Evolutionary conservation across 1,140 invertebrate genomes (phyloP).

Genomic region (Drosophila rufa): DNA sequence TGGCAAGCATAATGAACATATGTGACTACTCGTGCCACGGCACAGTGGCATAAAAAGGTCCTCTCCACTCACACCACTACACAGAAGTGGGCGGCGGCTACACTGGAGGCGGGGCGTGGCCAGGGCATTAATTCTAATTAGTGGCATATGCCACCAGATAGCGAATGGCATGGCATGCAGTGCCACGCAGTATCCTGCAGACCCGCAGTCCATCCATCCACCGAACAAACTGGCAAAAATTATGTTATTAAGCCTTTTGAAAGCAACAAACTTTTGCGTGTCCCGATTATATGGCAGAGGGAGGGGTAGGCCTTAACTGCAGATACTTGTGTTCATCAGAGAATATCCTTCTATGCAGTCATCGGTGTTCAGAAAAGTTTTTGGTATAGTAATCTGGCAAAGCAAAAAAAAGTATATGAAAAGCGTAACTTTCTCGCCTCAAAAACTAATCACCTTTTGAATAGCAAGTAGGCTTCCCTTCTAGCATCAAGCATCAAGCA

Average conservation of each 20-base stretch:
- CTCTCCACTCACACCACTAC: slow-evolving; percentile 52
- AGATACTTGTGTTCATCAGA: slow-evolving; percentile 1
- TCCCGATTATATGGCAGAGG: slow-evolving; percentile 13
- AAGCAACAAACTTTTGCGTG: slow-evolving; percentile 59
- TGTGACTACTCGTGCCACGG: slow-evolving; percentile 55
- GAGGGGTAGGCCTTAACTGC: not conserved
- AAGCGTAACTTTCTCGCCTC: not conserved
- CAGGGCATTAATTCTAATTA: slow-evolving; percentile 73
- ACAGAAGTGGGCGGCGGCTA: slow-evolving; percentile 24
- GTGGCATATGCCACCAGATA: slow-evolving; percentile 68
- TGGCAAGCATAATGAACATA: slow-evolving; percentile 77
- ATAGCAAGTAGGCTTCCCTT: not conserved
- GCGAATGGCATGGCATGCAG: slow-evolving; percentile 12
- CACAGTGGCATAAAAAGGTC: slow-evolving; percentile 77
- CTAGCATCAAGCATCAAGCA: not conserved
- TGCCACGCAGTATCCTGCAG: not conserved
- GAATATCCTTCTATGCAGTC: not conserved
- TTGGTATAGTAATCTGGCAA: no score
- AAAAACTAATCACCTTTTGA: not conserved
- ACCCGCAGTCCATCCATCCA: slow-evolving; percentile 19
- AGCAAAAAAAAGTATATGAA: not conserved
- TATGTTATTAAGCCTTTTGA: slow-evolving; percentile 79
- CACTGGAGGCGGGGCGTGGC: slow-evolving; percentile 26
- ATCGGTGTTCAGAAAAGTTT: slow-evolving; percentile 1
- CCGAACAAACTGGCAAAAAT: slow-evolving; percentile 49